Percentiles rank a stretch among this genome's conserved stretches.
phyloP scores from a whole-genome alignment of 2,888 invertebrate genomes.

The Rosalia funebris region DNA sequence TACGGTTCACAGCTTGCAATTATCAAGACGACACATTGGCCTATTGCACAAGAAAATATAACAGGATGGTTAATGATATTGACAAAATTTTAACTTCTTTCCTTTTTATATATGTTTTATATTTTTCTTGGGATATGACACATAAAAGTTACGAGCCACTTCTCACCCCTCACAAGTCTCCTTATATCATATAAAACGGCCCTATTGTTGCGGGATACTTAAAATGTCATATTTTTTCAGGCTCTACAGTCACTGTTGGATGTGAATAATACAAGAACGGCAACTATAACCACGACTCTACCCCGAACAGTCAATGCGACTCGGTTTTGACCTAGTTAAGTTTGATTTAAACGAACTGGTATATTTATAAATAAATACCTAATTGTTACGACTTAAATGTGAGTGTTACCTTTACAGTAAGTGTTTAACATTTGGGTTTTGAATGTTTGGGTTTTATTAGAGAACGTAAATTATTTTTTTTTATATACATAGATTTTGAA shows the following conservation, averaged over 20 bases:
- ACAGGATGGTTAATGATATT: too few species aligned
- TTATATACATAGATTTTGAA: background rate
- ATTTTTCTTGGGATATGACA: too few species aligned
- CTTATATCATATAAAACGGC: too few species aligned
- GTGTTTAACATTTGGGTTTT: conserved; percentile 34
- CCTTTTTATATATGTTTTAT: too few species aligned
- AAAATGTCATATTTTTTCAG: conserved; percentile 43
- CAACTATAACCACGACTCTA: conserved; percentile 58
- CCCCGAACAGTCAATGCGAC: conserved; percentile 63
- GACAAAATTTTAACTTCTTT: too few species aligned
- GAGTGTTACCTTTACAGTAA: conserved; percentile 42
- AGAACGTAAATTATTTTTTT: conserved; percentile 12
- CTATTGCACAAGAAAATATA: too few species aligned
- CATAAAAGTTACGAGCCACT: too few species aligned
- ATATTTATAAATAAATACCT: conserved; percentile 53
- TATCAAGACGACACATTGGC: too few species aligned
- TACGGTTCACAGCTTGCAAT: too few species aligned
- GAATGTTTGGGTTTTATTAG: conserved; percentile 29
- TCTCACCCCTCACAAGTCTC: too few species aligned
- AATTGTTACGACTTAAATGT: conserved; percentile 41
- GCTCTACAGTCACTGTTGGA: conserved; percentile 60
- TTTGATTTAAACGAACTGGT: conserved; percentile 51
- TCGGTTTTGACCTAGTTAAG: conserved; percentile 64
- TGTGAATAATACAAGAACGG: conserved; percentile 55
- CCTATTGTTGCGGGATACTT: too few species aligned